Percentiles rank a stretch among this genome's conserved stretches.
Evolutionary conservation across 2,113 vertebrate genomes (phyloP).

Genomic region (Cyanoderma ruficeps): DNA sequence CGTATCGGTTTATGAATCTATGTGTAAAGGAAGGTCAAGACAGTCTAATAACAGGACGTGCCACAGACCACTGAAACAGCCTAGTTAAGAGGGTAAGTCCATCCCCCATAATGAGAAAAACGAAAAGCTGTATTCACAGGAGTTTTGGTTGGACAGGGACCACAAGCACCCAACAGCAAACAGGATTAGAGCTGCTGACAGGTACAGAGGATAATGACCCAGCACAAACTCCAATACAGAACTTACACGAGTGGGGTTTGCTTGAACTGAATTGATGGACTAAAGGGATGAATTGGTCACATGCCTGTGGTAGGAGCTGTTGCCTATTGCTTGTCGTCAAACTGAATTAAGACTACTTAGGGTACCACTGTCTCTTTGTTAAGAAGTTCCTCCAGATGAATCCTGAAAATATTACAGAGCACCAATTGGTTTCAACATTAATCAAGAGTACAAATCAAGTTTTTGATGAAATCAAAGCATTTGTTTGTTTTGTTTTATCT

Average conservation of each 20-base stretch:
- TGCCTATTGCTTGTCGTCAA: neutral
- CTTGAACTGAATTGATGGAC: neutral
- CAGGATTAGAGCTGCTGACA: neutral
- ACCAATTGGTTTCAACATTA: neutral
- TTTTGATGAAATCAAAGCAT: neutral
- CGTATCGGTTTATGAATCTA: rapidly evolving
- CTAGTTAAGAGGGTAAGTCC: neutral
- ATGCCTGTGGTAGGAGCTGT: neutral
- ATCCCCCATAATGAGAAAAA: neutral
- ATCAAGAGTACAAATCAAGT: neutral
- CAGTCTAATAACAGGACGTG: neutral
- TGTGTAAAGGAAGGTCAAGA: neutral
- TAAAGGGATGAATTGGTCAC: neutral
- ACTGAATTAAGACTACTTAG: neutral
- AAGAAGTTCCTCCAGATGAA: neutral
- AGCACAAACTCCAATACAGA: neutral
- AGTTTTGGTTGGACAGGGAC: neutral
- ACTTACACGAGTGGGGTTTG: neutral
- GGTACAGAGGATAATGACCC: neutral
- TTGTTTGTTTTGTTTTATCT: neutral
- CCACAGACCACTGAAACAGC: neutral
- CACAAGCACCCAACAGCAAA: neutral
- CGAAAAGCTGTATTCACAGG: neutral
- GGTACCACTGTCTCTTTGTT: neutral
- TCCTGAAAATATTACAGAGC: neutral